Base-by-base conservation (phyloP, 2,113 vertebrate species). In the Hyperoodon ampullatus region DNA sequence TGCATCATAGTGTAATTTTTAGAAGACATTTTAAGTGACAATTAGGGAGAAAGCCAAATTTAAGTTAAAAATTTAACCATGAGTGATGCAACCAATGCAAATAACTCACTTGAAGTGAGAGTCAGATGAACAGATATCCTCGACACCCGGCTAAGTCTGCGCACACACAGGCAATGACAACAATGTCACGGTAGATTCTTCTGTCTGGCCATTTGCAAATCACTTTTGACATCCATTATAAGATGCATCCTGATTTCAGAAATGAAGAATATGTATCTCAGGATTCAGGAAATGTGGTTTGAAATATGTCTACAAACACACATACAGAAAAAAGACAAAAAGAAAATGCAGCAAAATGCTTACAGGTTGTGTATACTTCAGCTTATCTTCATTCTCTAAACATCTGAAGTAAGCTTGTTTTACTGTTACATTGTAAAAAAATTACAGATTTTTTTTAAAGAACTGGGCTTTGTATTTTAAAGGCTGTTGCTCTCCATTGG, bases 21-120 rank as follows among this genome's bases (percentile, higher is more conserved):
- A 97, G 97, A 90, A 96, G 97, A 94, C 81, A 74, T 96, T 94
- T 96, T 97, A 97, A 97, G 96, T 97, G 87, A 96, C 78, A 88
- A 95, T 96, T 96, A 96, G 80, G 90, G 47, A 83, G 14, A 97
- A 92, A 92, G 84, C 47, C 42, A 85, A 94, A 16, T 39, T 95
- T 94, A 96, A 94, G 89, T 88, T 72, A 96, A 95, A 98, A 89
- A 61, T 96, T 87, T 92, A 97, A 95, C 95, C 5, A 94, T 70
- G 88, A 94, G 42, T 96, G 94, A 63, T 93, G 44, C 47, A 70
- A 86, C 85, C 91, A 96, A 91, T 50, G 47, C 72, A 96, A 93
- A 94, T 72, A 96, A 95, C 28, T 97, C 84, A 87, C 89, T 6
- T 39, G 42, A 95, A 81, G 47, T 96, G 91, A 83, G 82, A 96